Evolutionary conservation across 2,888 invertebrate genomes (phyloP).

Genomic region (Xanthostigma xanthostigma): DNA sequence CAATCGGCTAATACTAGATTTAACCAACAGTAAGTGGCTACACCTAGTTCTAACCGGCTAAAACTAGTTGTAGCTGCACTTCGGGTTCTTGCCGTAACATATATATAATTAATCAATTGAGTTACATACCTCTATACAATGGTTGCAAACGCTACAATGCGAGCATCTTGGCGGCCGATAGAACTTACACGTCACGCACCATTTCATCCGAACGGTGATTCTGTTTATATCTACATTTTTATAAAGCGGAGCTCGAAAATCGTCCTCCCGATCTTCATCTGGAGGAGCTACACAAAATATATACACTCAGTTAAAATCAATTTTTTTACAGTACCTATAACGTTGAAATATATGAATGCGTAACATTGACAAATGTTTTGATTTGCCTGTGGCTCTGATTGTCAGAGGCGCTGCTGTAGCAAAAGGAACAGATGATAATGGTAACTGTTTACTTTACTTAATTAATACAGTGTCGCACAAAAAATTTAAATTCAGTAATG

Average conservation of each 20-base stretch:
- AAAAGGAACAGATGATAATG: too few relatives aligned
- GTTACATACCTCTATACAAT: constrained; percentile 81
- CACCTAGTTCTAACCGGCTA: too few relatives aligned
- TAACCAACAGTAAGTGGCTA: too few relatives aligned
- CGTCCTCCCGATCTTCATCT: constrained; percentile 95
- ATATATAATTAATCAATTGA: neutral
- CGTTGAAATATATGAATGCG: neutral
- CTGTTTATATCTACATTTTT: constrained; percentile 97
- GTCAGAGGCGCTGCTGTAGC: too few relatives aligned
- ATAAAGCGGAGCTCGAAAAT: constrained; percentile 90
- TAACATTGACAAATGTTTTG: neutral
- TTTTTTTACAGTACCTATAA: too few relatives aligned
- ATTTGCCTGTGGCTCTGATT: too few relatives aligned
- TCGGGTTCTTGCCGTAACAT: too few relatives aligned
- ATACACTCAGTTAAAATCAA: neutral
- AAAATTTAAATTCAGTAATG: too few relatives aligned
- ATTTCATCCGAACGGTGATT: constrained; percentile 98
- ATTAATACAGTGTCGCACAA: too few relatives aligned
- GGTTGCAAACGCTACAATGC: constrained; percentile 98
- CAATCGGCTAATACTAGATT: too few relatives aligned
- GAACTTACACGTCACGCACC: constrained; percentile 99
- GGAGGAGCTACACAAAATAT: constrained; percentile 55
- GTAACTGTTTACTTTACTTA: too few relatives aligned
- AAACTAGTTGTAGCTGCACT: too few relatives aligned
- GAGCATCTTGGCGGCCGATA: constrained; percentile 98